Conservation (phyloP, 2,888 invertebrate species). For the Oscheius sp. region DNA sequence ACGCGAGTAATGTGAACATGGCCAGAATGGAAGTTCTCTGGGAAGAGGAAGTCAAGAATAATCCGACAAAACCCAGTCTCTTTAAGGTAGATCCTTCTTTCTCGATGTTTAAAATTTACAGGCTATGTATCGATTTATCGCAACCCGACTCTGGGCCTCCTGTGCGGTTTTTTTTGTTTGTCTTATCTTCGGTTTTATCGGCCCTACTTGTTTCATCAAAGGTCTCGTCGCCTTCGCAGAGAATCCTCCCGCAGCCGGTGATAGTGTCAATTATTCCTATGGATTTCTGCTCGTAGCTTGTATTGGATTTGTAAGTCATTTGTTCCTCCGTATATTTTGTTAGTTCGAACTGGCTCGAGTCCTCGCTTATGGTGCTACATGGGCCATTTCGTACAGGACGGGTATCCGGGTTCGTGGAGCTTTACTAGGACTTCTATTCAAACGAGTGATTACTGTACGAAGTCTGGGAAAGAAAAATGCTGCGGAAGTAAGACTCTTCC, state of each 20-base stretch:
- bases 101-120: slow-evolving; percentile 27
- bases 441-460: slow-evolving; percentile 70
- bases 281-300: slow-evolving; percentile 69
- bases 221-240: slow-evolving; percentile 67
- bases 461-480: slow-evolving; percentile 70
- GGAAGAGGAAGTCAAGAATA: slow-evolving; percentile 70
- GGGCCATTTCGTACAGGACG: slow-evolving; percentile 71
- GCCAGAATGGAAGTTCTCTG: slow-evolving; percentile 71
- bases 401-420: slow-evolving; percentile 72
- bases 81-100: slow-evolving; percentile 60
- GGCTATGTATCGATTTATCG: slow-evolving; percentile 66
- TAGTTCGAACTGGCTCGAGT: slow-evolving; percentile 70
- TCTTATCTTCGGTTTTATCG: slow-evolving; percentile 67
- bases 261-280: slow-evolving; percentile 52
- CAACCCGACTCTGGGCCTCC: slow-evolving; percentile 68
- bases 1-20: slow-evolving; percentile 71
- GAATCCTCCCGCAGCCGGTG: slow-evolving; percentile 40
- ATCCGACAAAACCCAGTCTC: slow-evolving; percentile 53
- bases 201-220: slow-evolving; percentile 70
- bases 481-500: slow-evolving; percentile 69
- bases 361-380: slow-evolving; percentile 71
- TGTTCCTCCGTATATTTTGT: not conserved
- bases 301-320: slow-evolving; percentile 55
- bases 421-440: slow-evolving; percentile 71
- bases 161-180: slow-evolving; percentile 68